Conservation (phyloP, 1,140 invertebrate species). For the Ceratosolen fusciceps region DNA sequence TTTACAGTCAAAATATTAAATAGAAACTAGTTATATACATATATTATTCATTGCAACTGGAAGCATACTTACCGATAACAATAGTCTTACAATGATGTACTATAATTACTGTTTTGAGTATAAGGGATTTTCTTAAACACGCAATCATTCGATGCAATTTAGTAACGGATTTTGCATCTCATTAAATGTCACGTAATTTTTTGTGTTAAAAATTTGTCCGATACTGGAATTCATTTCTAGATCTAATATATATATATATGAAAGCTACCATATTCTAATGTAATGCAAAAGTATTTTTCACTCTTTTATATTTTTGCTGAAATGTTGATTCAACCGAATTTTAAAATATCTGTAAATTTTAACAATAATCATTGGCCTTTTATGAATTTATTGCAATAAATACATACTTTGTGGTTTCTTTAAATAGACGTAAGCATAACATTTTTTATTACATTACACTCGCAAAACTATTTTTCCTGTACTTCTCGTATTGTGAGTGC, state of each 20-base stretch:
- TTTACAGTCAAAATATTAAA: constrained; percentile 45
- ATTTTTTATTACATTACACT: constrained; percentile 21
- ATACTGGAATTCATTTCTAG: constrained; percentile 22
- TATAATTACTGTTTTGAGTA: constrained; percentile 34
- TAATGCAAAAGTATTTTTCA: constrained; percentile 34
- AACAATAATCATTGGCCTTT: constrained; percentile 10
- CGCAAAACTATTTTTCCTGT: constrained; percentile 22
- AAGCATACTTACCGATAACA: constrained; percentile 47
- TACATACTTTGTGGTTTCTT: constrained; percentile 26
- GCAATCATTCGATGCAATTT: background rate
- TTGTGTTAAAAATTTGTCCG: constrained; percentile 10
- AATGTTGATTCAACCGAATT: constrained; percentile 17
- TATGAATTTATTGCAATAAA: constrained; percentile 26
- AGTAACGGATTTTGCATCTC: background rate
- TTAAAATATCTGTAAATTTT: constrained; percentile 22
- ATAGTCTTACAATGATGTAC: constrained; percentile 46
- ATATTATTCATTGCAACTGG: constrained; percentile 34
- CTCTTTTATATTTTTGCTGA: constrained; percentile 42
- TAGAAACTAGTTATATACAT: constrained; percentile 24
- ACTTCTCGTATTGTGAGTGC: constrained; percentile 45
- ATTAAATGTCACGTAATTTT: constrained; percentile 35
- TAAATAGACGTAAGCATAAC: constrained; percentile 9
- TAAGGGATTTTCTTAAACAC: constrained; percentile 26
- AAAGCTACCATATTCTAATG: constrained; percentile 2
- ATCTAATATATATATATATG: background rate